Percentiles rank a stretch among this genome's conserved stretches.
phyloP scores from a whole-genome alignment of 2,797 vertebrate genomes.

The Craterocephalus amniculus region DNA sequence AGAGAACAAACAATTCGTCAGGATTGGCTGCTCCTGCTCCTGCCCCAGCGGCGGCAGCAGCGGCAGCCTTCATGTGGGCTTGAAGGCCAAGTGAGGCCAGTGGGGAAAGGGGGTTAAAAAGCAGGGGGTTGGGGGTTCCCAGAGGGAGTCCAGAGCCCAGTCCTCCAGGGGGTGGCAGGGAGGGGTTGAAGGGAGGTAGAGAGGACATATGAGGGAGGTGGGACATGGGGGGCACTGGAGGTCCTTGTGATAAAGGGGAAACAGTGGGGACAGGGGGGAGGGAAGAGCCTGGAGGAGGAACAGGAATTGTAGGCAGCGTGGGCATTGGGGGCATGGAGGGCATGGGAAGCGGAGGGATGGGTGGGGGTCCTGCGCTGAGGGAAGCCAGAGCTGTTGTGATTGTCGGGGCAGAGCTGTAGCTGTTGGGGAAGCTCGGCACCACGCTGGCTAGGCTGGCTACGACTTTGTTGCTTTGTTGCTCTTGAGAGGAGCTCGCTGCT shows the following conservation, averaged over 20 bases:
- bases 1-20: conserved; percentile 91
- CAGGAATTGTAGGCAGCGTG: conserved; percentile 90
- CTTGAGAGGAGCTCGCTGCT: conserved; percentile 88
- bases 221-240: conserved; percentile 91
- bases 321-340: conserved; percentile 90
- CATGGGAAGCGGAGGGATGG: conserved; percentile 92
- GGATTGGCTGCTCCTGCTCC: conserved; percentile 76
- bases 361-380: conserved; percentile 92
- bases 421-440: conserved; percentile 90
- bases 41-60: conserved; percentile 65
- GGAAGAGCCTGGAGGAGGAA: conserved; percentile 92
- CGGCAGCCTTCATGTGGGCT: conserved; percentile 90
- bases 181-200: conserved; percentile 92
- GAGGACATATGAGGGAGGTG: conserved; percentile 91
- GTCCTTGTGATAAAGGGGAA: conserved; percentile 89
- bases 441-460: conserved; percentile 87
- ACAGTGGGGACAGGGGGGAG: conserved; percentile 91
- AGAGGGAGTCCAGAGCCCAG: conserved; percentile 89
- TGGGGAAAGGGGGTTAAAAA: conserved; percentile 91
- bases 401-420: conserved; percentile 88
- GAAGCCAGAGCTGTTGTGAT: conserved; percentile 90
- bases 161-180: conserved; percentile 90
- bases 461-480: conserved; percentile 89
- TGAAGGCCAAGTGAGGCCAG: conserved; percentile 89
- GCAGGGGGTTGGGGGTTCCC: conserved; percentile 90